phyloP scores from a whole-genome alignment of 2,113 vertebrate species.

The Bujurquina vittata region DNA sequence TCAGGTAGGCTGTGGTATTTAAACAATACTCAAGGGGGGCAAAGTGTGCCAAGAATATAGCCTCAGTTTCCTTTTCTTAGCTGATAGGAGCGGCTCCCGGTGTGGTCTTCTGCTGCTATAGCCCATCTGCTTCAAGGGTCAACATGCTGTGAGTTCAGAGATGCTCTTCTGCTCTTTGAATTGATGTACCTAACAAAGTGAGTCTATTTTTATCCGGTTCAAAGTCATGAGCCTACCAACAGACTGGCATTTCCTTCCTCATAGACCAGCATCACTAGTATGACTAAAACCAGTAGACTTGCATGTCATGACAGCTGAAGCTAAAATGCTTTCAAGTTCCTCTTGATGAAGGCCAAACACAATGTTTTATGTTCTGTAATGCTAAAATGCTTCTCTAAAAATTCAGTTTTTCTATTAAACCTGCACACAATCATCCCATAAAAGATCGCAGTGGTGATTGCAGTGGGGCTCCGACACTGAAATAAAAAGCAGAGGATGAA shows the following conservation, averaged over 20 bases:
- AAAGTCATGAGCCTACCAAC: background rate
- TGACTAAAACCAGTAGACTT: background rate
- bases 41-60: background rate
- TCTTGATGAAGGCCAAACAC: background rate
- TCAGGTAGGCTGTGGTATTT: background rate
- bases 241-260: background rate
- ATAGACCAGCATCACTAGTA: background rate
- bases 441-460: background rate
- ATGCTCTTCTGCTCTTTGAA: too few relatives aligned
- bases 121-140: too few relatives aligned
- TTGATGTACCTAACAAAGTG: too few relatives aligned
- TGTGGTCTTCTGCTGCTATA: too few relatives aligned
- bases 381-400: background rate
- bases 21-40: background rate
- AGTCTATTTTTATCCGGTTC: background rate
- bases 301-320: background rate
- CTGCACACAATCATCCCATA: background rate
- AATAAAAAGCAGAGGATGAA: background rate
- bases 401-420: background rate
- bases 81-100: too few relatives aligned
- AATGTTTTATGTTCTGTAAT: background rate
- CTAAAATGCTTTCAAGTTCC: background rate
- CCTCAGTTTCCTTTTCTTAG: background rate
- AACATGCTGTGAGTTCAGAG: too few relatives aligned
- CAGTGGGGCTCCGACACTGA: background rate